Evolutionary conservation across 2,113 vertebrate genomes (phyloP), one percentile per base, ranked within the genome.

Genomic region (Centropus bengalensis): DNA sequence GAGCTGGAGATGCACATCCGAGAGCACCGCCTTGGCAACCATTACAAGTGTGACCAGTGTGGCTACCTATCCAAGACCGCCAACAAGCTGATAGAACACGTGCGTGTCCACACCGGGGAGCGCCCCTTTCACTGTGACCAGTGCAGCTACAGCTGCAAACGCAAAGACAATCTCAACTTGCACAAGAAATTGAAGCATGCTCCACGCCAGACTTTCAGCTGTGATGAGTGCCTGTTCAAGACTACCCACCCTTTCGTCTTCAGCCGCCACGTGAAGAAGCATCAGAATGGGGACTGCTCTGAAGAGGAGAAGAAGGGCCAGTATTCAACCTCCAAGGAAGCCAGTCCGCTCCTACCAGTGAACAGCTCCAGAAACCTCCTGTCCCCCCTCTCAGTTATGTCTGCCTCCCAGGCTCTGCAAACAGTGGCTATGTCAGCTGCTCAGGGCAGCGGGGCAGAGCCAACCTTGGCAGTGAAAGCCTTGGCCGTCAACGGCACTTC

Each of bases 91-190:
- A 99, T 99, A 71, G 99, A 99, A 98, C 99, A 99, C 21, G 99
- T 99, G 98, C 99, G 99, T 9, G 99, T 99, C 96, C 99, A 99
- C 99, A 99, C 99, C 4, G 99, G 99, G 42, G 99, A 99, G 98
- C 99, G 99, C 98, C 99, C 99, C 98, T 99, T 99, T 98, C 99
- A 99, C 99, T 99, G 99, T 98, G 99, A 99, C 98, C 99, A 99
- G 99, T 99, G 99, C 98, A 98, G 99, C 97, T 99, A 99, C 97
- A 99, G 99, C 99, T 99, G 99, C 98, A 99, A 99, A 97, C 99
- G 99, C 98, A 99, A 99, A 98, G 99, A 99, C 99, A 99, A 99
- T 99, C 99, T 99, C 97, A 99, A 99, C 98, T 98, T 99, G 98
- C 99, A 99, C 99, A 99, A 99, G 98, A 99, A 99, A 98, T 99